phyloP scores from a whole-genome alignment of 2,888 invertebrate species.

The Meteorus colon region DNA sequence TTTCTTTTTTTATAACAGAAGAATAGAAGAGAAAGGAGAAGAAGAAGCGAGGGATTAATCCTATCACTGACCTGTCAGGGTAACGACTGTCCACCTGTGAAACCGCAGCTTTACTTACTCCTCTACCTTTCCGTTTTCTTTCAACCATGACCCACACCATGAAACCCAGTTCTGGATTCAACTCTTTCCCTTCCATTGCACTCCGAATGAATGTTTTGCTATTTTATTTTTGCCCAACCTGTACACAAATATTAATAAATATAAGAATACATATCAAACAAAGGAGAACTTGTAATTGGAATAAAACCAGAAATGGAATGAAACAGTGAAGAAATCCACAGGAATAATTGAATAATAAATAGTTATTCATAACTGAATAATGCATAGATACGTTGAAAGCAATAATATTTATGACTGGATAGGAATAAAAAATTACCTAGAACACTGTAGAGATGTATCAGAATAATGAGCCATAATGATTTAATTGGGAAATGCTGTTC shows the following conservation, averaged over 20 bases:
- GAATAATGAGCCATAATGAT: too few relatives aligned
- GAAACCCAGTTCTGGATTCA: background rate
- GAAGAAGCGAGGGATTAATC: constrained; percentile 19
- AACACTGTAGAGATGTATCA: background rate
- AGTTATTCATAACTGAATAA: too few relatives aligned
- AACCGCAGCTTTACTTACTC: constrained; percentile 34
- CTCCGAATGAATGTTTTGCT: background rate
- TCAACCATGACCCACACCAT: constrained; percentile 19
- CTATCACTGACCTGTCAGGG: constrained; percentile 36
- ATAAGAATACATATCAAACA: background rate
- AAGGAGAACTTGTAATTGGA: background rate
- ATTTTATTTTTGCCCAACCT: background rate
- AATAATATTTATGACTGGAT: background rate
- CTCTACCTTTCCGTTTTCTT: constrained; percentile 43
- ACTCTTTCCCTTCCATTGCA: constrained; percentile 8
- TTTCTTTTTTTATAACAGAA: background rate
- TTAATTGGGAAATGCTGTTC: too few relatives aligned
- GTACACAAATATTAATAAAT: background rate
- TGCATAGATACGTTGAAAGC: too few relatives aligned
- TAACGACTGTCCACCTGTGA: constrained; percentile 43
- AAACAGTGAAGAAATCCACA: background rate
- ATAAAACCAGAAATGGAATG: background rate
- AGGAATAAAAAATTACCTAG: background rate
- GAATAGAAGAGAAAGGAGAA: background rate
- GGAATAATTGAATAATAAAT: too few relatives aligned